Conservation (phyloP, 2,888 invertebrate species). For the Agrotis clavis region DNA sequence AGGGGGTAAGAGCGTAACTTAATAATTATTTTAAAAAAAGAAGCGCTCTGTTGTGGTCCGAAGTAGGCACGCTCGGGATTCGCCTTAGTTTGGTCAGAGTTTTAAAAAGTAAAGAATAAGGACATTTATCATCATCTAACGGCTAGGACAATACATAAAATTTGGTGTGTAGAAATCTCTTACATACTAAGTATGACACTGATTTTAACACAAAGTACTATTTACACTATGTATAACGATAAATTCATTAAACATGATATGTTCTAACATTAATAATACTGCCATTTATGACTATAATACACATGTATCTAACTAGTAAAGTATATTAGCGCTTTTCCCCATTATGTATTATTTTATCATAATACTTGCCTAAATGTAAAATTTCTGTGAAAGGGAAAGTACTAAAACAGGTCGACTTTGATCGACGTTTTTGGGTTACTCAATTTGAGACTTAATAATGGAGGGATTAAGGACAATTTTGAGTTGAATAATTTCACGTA, state of each 20-base stretch:
- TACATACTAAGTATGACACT: constrained; percentile 18
- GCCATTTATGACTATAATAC: constrained; percentile 62
- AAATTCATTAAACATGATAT: constrained; percentile 73
- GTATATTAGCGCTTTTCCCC: constrained; percentile 91
- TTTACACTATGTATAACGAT: constrained; percentile 48
- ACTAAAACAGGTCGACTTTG: constrained; percentile 38
- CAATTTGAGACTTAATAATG: background rate
- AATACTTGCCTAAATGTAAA: constrained; percentile 59
- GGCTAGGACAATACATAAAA: background rate
- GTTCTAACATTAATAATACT: constrained; percentile 73
- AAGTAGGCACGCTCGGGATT: background rate
- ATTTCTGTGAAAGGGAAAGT: constrained; percentile 55
- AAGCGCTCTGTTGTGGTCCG: background rate
- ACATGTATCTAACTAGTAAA: constrained; percentile 74
- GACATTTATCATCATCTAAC: background rate
- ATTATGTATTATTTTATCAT: constrained; percentile 70
- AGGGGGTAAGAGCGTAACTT: too few relatives aligned
- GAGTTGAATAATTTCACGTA: background rate
- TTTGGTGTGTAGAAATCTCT: background rate
- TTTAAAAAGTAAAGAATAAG: background rate
- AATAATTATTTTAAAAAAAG: background rate
- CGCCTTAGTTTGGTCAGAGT: background rate
- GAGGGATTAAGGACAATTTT: constrained; percentile 11
- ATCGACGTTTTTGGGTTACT: constrained; percentile 25
- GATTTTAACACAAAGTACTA: constrained; percentile 31